Base-by-base conservation (phyloP, 2,888 invertebrate genomes). In the Troides oblongomaculatus region DNA sequence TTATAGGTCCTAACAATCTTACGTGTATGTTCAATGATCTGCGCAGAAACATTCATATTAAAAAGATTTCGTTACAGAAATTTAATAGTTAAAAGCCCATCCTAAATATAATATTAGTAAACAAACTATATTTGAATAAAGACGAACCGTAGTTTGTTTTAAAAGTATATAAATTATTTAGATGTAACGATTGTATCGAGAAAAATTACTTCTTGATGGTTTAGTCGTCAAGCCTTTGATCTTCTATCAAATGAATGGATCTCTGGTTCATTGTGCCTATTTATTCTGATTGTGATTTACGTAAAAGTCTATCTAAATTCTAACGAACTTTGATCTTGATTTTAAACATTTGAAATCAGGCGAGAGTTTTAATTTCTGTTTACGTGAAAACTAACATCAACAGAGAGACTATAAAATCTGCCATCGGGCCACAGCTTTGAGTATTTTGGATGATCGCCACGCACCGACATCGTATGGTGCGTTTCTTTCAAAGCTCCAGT, bases 401-500 rank as follows among this genome's bases (percentile, higher is more conserved):
- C 66, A 71, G 62, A 71, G 69, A 72, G 65, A 63, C 68, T 73
- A 73, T 76, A 76, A 76, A 76, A 78, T 73, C 72, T 71, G 72
- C 73, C 75, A 74, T 46, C 69, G 76, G 76, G 76, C 73, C 68
- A 70, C 57, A 67, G 71, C 73, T 76, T 80, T 81, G 79, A 80
- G 81, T 83, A 79, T 78, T 80, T 83, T 83, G 79, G 79, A 80
- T 69, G 75, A 61, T 62, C 71, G 81, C 82, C 81, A 80, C 75
- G 72, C 74, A 71, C 71, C 72, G 62, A 70, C 73, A 76, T 73
- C 76, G 73, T 74, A 76, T 75, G 70, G 64, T 73, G 73, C 68
- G 73, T 74, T 73, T 71, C 70, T 62, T 72, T 72, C 71, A 58
- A 64, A 53, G 23, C 14, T 53, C 62, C 66, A 63, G 36, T 36